Evolutionary conservation across 2,888 invertebrate species (phyloP), one percentile per base, ranked within the genome.

Genomic region (Clitarchus hookeri): DNA sequence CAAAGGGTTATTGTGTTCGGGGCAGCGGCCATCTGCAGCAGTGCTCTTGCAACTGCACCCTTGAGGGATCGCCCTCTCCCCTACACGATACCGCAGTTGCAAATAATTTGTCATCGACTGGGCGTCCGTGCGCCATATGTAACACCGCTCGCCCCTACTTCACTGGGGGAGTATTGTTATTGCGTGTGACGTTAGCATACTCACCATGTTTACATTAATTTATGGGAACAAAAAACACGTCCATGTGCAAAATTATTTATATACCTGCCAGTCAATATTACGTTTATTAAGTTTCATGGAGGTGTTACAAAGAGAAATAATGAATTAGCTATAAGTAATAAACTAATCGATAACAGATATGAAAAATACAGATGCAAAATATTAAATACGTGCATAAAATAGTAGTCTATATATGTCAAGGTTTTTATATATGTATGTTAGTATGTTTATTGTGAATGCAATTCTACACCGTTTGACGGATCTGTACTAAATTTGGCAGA

Each of bases 1-100:
- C 65, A 65, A 65, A 65, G 65, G 65, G 65, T 65, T 65, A 65
- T 65, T 65, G 65, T 65, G 65, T 65, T 65, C 16, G 65, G 65
- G 65, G n/a, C 8, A 19, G 65, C 65, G n/a, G 65, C 65, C 65
- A 65, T 65, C 65, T 65, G 65, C 65, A 65, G 65, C 65, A 19
- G 23, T n/a, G n/a, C 65, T 11, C 65, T 65, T 65, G 65, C 65
- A 65, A 65, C 65, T 65, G 65, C 65, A 65, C 65, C 65, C 65
- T 65, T 9, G 65, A 23, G 48, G 65, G 23, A 65, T 65, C 65
- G 65, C 16, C 23, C 65, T 65, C 48, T 12, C 48, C 65, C 65
- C n/a, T 19, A 23, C 65, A 16, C n/a, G 65, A 23, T 19, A n/a
- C 65, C n/a, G 16, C 65, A 23, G 65, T 65, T 65, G 65, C 65